Base-by-base conservation (phyloP, 2,888 invertebrate genomes). In the Hetaerina titia region DNA sequence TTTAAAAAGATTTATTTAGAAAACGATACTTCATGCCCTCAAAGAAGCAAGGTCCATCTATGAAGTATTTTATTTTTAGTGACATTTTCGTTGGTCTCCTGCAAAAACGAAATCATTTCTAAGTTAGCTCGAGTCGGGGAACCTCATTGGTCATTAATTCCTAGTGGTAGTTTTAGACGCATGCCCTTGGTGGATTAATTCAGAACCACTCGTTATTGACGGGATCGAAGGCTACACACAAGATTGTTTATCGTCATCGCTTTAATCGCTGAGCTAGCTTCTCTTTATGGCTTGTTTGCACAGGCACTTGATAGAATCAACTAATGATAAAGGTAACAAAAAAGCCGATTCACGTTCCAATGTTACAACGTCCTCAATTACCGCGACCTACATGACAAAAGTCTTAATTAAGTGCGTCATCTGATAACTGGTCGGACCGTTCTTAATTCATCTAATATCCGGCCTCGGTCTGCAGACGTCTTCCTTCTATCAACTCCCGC, bases 401-500 rank as follows among this genome's bases (percentile, higher is more conserved):
- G 81, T 31, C 81, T 81, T 81, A 81, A 81, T 81, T 81, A 81
- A 81, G 81, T 81, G 81, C 81, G 81, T 81, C 81, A 81, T 81
- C 81, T 81, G 81, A 31, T 81, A 81, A 81, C 81, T 81, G 25
- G 25, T 9, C 25, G n/a, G 81, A 31, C 31, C 25, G 31, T 31
- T 81, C 25, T 81, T 81, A 81, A 81, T 81, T 81, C 25, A 81
- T 81, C 81, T 81, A 81, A 81, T 81, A 81, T 81, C 81, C 81
- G 81, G 81, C 22, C 81, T 31, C 25, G 19, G 9, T 13, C 81
- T 22, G 81, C 81, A 8, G 81, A 81, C 81, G 81, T 31, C 81
- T 81, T 81, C 4, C 25, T 81, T 31, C 81, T 25, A 13, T 31
- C 13, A 15, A 31, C 81, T 22, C 13, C 31, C 81, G 81, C 22